phyloP scores from a whole-genome alignment of 2,797 vertebrate species.

The Aldrovandia affinis region DNA sequence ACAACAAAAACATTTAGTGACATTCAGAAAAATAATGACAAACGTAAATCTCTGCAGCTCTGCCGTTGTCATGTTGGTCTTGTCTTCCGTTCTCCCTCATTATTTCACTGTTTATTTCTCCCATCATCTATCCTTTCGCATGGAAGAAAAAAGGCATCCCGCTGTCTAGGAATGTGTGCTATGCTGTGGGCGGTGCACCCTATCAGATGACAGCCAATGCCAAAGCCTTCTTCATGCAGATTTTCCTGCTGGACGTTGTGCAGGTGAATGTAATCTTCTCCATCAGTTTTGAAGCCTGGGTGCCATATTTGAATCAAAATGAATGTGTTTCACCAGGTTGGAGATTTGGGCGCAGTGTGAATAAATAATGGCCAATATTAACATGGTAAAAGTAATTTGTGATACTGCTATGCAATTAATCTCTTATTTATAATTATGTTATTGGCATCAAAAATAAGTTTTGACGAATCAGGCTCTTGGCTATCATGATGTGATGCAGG shows the following conservation, averaged over 20 bases:
- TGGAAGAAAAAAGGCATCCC: conserved; percentile 53
- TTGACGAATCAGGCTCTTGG: no score
- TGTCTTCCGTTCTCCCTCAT: no score
- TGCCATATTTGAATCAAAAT: neutral
- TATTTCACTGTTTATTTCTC: neutral
- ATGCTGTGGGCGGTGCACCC: conserved; percentile 60
- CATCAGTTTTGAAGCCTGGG: neutral
- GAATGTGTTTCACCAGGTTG: no score
- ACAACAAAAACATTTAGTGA: no score
- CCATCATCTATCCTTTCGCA: neutral
- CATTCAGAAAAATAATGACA: neutral
- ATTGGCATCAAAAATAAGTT: no score
- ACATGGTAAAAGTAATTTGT: no score
- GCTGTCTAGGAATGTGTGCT: conserved; percentile 59
- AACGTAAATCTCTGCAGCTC: neutral
- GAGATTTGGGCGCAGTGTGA: no score
- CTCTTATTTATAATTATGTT: no score
- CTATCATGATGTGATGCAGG: no score
- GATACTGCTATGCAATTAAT: no score
- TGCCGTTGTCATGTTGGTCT: neutral
- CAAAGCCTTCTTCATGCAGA: conserved; percentile 63
- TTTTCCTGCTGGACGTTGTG: conserved; percentile 67
- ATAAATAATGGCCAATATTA: no score
- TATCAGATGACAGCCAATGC: conserved; percentile 60
- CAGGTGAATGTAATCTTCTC: conserved; percentile 50